A percentile compares a stretch with the other conserved stretches of the same genome.
Evolutionary conservation across 2,797 vertebrate species (phyloP).

Genomic region (Chloroceryle amazona): DNA sequence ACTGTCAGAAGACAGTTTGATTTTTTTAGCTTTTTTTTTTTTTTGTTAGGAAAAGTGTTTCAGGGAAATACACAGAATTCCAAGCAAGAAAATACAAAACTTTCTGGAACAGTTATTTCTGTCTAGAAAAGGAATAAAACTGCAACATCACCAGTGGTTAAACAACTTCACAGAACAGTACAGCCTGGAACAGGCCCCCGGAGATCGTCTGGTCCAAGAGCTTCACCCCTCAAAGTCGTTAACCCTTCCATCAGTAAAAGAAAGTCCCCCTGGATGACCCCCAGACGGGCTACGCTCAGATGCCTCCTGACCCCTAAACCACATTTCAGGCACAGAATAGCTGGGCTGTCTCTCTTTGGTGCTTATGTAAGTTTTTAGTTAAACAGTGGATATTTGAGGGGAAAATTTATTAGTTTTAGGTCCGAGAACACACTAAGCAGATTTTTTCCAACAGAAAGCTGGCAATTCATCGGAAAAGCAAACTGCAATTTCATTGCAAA

Average conservation of each 20-base stretch:
- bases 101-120: background rate
- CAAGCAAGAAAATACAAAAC: background rate
- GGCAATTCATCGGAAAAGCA: constrained; percentile 15
- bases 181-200: background rate
- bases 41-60: background rate
- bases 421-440: background rate
- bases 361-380: background rate
- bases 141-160: fast-evolving
- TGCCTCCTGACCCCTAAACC: background rate
- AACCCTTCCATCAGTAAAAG: background rate
- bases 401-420: background rate
- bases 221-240: background rate
- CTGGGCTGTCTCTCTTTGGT: fast-evolving
- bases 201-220: background rate
- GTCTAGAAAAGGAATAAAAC: background rate
- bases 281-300: fast-evolving
- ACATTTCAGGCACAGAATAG: background rate
- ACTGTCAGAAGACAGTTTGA: background rate
- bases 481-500: constrained; percentile 19
- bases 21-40: background rate
- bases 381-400: background rate
- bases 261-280: background rate
- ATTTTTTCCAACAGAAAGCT: constrained; percentile 44
- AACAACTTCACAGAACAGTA: background rate
- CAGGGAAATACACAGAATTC: background rate